These are phyloP conservation scores for Centropus bengalensis DNA, from an alignment of 2,113 vertebrate genomes.

Conservation along the genomic window DNA sequence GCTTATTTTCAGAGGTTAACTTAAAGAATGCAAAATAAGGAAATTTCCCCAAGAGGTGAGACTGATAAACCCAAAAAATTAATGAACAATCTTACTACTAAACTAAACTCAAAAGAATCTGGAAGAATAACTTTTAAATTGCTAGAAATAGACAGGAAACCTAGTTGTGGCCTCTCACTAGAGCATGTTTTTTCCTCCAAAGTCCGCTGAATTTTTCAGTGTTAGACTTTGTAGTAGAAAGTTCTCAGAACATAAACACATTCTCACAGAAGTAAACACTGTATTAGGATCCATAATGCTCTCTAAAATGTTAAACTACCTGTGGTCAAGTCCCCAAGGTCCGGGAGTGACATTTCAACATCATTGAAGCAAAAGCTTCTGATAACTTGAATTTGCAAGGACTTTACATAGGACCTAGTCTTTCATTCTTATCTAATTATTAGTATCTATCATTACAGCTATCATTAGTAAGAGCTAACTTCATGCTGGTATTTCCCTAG, in stretches of 20 bases:
- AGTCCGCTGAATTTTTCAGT: neutral
- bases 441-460: too few species aligned
- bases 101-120: neutral
- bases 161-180: neutral
- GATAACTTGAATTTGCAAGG: neutral
- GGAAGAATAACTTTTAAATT: neutral
- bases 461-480: too few species aligned
- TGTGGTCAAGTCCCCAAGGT: neutral
- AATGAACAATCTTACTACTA: neutral
- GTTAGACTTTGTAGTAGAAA: neutral
- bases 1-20: neutral
- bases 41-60: neutral
- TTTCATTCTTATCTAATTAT: neutral
- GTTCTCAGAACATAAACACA: neutral
- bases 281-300: neutral
- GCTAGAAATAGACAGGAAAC: neutral
- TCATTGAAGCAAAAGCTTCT: neutral
- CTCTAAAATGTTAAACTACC: neutral
- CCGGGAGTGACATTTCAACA: neutral
- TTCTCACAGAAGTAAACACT: neutral
- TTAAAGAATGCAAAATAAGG: neutral
- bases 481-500: too few species aligned
- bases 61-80: neutral
- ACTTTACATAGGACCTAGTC: neutral
- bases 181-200: neutral